Evolutionary conservation across 2,888 invertebrate genomes (phyloP).

Genomic region (Ochlodes sylvanus): DNA sequence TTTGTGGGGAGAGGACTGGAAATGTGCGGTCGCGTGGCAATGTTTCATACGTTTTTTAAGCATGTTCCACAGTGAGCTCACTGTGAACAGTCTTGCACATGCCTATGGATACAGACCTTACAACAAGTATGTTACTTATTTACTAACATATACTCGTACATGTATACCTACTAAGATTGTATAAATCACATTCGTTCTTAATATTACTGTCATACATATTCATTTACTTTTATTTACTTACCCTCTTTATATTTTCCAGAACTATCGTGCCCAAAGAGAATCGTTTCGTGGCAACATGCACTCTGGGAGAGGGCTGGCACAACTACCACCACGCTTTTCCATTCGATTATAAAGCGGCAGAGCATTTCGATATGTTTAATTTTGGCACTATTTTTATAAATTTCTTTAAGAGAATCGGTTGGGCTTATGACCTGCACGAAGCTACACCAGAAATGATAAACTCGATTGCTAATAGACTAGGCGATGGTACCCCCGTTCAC

Average conservation of each 20-base stretch:
- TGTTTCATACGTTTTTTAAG: slow-evolving; percentile 90
- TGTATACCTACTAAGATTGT: too few species aligned
- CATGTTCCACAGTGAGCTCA: slow-evolving; percentile 93
- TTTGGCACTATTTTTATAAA: slow-evolving; percentile 68
- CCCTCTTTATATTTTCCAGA: slow-evolving; percentile 65
- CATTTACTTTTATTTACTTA: too few species aligned
- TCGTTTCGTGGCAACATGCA: slow-evolving; percentile 85
- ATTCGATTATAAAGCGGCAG: slow-evolving; percentile 86
- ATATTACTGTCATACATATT: neutral
- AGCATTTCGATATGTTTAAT: slow-evolving; percentile 80
- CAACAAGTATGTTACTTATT: slow-evolving; percentile 65
- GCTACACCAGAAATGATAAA: slow-evolving; percentile 77
- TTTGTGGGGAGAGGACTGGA: slow-evolving; percentile 89
- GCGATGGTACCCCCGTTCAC: slow-evolving; percentile 74
- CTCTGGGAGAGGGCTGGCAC: slow-evolving; percentile 89
- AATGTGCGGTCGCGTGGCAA: slow-evolving; percentile 88
- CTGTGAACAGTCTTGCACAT: slow-evolving; percentile 95
- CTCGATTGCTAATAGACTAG: slow-evolving; percentile 70
- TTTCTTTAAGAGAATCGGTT: slow-evolving; percentile 71
- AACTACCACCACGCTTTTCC: slow-evolving; percentile 92
- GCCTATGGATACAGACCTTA: slow-evolving; percentile 86
- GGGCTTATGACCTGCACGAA: slow-evolving; percentile 74
- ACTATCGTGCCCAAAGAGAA: slow-evolving; percentile 87
- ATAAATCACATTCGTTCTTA: neutral
- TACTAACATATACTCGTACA: too few species aligned